A percentile compares a stretch with the other conserved stretches of the same genome.
These are phyloP conservation scores for Helleia helle DNA, from an alignment of 2,888 invertebrate species.

Conservation along the genomic window DNA sequence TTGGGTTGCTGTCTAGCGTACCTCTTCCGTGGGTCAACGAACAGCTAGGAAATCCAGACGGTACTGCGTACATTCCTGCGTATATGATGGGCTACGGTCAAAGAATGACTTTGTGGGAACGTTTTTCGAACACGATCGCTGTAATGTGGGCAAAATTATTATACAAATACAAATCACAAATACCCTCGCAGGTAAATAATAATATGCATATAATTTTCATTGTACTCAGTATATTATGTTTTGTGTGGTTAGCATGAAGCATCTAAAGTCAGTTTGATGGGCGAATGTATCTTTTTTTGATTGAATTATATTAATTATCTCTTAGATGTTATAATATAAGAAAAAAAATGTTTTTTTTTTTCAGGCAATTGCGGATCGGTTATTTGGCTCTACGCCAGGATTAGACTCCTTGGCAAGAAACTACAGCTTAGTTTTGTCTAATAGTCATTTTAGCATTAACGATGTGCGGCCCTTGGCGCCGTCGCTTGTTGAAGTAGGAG, in stretches of 20 bases:
- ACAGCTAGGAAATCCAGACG: constrained; percentile 72
- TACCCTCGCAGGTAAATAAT: constrained; percentile 51
- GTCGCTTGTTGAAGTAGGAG: constrained; percentile 71
- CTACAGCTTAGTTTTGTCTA: constrained; percentile 68
- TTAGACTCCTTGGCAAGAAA: constrained; percentile 58
- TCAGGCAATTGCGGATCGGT: constrained; percentile 58
- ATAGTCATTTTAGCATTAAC: constrained; percentile 73
- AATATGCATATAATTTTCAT: neutral
- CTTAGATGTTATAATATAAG: too few species aligned
- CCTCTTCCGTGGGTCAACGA: constrained; percentile 72
- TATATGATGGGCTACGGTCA: constrained; percentile 68
- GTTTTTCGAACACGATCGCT: constrained; percentile 58
- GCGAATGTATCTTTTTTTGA: too few species aligned
- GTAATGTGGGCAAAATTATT: constrained; percentile 49
- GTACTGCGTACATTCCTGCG: constrained; percentile 70
- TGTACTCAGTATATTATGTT: neutral
- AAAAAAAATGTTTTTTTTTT: too few species aligned
- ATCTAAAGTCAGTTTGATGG: too few species aligned
- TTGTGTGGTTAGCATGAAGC: too few species aligned
- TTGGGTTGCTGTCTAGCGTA: constrained; percentile 68
- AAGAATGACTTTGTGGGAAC: constrained; percentile 61
- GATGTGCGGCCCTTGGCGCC: constrained; percentile 71
- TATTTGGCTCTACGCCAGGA: constrained; percentile 63
- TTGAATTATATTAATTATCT: too few species aligned
- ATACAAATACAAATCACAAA: constrained; percentile 53